A percentile compares a stretch with the other conserved stretches of the same genome.
These are phyloP conservation scores for Trachelipus rathkii DNA, from an alignment of 1,140 invertebrate genomes.

Conservation along the genomic window DNA sequence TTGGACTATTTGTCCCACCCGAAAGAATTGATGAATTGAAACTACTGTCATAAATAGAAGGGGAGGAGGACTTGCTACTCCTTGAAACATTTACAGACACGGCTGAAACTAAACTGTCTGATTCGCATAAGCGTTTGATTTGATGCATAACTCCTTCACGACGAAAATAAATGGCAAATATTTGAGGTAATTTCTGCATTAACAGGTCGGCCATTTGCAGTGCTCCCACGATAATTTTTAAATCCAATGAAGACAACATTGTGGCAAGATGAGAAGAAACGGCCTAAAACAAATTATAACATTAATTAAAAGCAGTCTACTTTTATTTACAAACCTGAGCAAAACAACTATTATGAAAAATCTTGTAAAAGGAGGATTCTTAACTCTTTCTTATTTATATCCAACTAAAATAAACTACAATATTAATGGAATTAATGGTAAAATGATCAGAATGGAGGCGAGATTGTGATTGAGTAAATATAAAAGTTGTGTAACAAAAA, in stretches of 20 bases:
- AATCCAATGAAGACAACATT: conserved; percentile 93
- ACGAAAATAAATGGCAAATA: conserved; percentile 90
- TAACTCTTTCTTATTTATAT: no score
- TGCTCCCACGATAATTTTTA: conserved; percentile 93
- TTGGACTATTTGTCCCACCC: neutral
- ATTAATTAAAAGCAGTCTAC: no score
- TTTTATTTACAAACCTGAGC: no score
- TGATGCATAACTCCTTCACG: conserved; percentile 65
- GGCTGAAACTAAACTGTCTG: conserved; percentile 56
- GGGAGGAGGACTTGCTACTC: neutral
- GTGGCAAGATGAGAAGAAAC: conserved; percentile 95
- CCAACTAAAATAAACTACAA: no score
- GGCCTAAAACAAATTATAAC: conserved; percentile 74
- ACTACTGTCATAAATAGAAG: neutral
- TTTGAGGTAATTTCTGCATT: conserved; percentile 90
- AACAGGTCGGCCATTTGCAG: conserved; percentile 93
- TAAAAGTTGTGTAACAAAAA: no score
- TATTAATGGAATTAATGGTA: no score
- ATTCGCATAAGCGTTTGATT: conserved; percentile 41
- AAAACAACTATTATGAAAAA: no score
- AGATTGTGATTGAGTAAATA: no score
- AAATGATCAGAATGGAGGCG: no score
- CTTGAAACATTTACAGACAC: conserved; percentile 56
- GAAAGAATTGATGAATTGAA: neutral
- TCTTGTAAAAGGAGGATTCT: no score